Evolutionary conservation across 37 sponge, comb jelly and placozoan species (phyloP).

Genomic region (Theonella swinhoei): DNA sequence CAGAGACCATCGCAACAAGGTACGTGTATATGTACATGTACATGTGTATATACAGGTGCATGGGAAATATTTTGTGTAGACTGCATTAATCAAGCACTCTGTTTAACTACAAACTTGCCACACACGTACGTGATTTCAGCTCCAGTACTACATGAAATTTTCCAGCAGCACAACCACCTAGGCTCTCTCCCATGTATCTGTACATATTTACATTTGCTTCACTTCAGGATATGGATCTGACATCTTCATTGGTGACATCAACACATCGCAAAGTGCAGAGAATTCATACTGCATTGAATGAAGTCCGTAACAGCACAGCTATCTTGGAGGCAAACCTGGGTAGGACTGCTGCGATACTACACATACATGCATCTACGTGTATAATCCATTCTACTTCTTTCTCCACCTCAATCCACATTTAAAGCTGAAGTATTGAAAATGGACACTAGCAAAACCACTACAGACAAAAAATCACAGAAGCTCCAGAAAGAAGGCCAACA

Average conservation of each 20-base stretch:
- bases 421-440: not conserved
- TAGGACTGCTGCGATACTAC: not conserved
- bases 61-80: no score
- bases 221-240: not conserved
- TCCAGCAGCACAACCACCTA: no score
- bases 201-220: not conserved
- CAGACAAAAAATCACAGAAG: not conserved
- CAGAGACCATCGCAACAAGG: no score
- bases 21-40: no score
- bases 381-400: not conserved
- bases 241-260: not conserved
- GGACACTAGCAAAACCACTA: not conserved
- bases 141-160: no score
- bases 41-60: no score
- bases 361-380: no score
- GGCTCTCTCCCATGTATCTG: no score
- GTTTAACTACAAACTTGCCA: no score
- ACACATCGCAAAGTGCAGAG: slow-evolving; percentile 7
- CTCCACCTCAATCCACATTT: not conserved
- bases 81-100: no score
- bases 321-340: slow-evolving; percentile 40
- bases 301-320: slow-evolving; percentile 9
- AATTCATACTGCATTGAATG: slow-evolving; percentile 24
- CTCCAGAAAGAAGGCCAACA: slow-evolving; percentile 32
- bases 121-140: no score